These are phyloP conservation scores for Diadromus collaris DNA, from an alignment of 2,888 invertebrate genomes.

Conservation along the genomic window DNA sequence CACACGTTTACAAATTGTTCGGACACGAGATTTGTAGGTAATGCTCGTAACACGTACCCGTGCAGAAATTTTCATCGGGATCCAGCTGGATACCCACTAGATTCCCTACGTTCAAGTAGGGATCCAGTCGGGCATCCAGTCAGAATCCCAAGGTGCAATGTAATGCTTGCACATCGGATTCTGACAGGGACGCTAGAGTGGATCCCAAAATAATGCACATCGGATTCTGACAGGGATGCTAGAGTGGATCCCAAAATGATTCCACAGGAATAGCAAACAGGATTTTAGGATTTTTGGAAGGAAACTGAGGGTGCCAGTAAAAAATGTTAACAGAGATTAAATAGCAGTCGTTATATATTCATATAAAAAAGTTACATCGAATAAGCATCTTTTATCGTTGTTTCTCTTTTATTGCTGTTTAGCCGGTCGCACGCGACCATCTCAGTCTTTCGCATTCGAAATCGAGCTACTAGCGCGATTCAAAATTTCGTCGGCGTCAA, in stretches of 20 bases:
- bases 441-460: slow-evolving; percentile 39
- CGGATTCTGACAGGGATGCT: neutral
- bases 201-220: neutral
- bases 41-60: neutral
- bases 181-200: neutral
- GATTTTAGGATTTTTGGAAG: neutral
- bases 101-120: neutral
- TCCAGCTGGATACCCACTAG: neutral
- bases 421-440: slow-evolving; percentile 2
- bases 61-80: neutral
- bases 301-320: neutral
- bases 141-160: neutral
- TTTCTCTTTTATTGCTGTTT: neutral
- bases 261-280: neutral
- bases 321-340: neutral
- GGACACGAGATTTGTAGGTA: too few species aligned
- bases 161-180: neutral
- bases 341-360: neutral
- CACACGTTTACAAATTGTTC: too few species aligned
- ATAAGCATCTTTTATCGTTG: neutral
- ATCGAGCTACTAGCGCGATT: slow-evolving; percentile 18
- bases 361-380: neutral
- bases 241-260: neutral
- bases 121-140: neutral
- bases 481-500: slow-evolving; percentile 17